Conservation (phyloP, 2,797 vertebrate genomes). For the Xenopus petersii region DNA sequence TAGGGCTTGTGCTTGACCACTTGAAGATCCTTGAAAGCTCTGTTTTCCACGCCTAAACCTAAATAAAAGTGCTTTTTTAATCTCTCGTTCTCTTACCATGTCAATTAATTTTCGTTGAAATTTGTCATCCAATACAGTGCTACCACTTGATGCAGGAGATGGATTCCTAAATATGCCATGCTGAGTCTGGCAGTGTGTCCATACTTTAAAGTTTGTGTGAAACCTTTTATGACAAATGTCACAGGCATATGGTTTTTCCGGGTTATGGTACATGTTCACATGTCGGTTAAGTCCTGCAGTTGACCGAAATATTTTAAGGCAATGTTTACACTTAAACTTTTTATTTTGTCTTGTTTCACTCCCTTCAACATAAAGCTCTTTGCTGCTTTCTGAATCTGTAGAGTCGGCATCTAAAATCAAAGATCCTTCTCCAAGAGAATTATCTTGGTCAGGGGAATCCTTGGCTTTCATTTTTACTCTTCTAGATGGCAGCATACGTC, state of each 20-base stretch:
- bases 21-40: constrained; percentile 67
- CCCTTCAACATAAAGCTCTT: constrained; percentile 71
- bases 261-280: constrained; percentile 96
- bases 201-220: constrained; percentile 98
- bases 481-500: constrained; percentile 74
- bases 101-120: constrained; percentile 97
- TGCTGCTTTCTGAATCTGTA: constrained; percentile 69
- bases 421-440: constrained; percentile 60
- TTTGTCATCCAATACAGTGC: constrained; percentile 88
- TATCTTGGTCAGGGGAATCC: constrained; percentile 55
- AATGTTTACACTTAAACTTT: constrained; percentile 96
- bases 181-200: constrained; percentile 97
- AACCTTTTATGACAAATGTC: constrained; percentile 98
- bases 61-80: constrained; percentile 92
- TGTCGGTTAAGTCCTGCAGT: constrained; percentile 92
- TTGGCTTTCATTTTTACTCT: constrained; percentile 75
- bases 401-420: constrained; percentile 65
- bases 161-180: constrained; percentile 94
- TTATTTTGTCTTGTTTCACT: constrained; percentile 77
- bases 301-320: constrained; percentile 94
- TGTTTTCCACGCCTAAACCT: constrained; percentile 90
- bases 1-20: constrained; percentile 73
- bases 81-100: constrained; percentile 92
- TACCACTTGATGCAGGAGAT: constrained; percentile 86
- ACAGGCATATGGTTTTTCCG: constrained; percentile 95